phyloP scores from a whole-genome alignment of 2,113 vertebrate species.

The Thermophis baileyi region DNA sequence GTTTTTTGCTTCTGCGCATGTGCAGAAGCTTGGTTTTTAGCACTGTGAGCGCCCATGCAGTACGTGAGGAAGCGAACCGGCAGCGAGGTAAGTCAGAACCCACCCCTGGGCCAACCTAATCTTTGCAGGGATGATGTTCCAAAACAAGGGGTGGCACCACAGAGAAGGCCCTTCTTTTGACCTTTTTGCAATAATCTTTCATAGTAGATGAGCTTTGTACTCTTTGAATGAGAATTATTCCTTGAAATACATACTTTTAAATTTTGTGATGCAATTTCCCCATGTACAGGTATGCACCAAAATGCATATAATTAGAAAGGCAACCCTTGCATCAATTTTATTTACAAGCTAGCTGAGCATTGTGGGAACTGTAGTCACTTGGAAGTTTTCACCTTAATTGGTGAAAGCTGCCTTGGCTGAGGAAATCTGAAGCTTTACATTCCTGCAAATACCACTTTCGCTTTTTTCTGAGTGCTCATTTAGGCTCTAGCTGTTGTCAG shows the following conservation, averaged over 20 bases:
- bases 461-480: background rate
- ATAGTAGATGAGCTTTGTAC: background rate
- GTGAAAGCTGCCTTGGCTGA: background rate
- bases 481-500: background rate
- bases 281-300: background rate
- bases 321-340: background rate
- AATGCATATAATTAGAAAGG: background rate
- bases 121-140: background rate
- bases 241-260: background rate
- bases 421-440: background rate
- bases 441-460: background rate
- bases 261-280: background rate
- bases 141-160: background rate
- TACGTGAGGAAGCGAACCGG: too few species aligned
- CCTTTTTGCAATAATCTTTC: background rate
- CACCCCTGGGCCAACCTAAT: background rate
- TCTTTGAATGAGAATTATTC: background rate
- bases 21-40: too few species aligned
- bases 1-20: too few species aligned
- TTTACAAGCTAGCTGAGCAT: background rate
- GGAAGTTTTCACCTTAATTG: background rate
- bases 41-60: too few species aligned
- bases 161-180: background rate
- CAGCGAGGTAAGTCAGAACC: too few species aligned
- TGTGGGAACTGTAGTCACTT: background rate